Base-by-base conservation (phyloP, 1,140 invertebrate species). In the Bemisia tabaci region DNA sequence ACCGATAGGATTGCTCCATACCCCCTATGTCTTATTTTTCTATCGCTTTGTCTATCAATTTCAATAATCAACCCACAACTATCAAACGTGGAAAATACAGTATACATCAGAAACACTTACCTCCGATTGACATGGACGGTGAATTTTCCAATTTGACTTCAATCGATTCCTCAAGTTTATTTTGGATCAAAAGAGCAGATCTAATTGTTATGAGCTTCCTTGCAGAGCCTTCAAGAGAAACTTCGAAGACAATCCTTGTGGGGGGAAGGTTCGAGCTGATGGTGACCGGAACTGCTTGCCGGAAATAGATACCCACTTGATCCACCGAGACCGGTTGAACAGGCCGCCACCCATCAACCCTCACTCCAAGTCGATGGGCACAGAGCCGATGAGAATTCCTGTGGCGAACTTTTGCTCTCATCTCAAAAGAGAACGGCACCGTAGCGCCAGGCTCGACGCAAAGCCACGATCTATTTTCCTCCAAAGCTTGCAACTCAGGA, bases 121-220 rank as follows among this genome's bases (percentile, higher is more conserved):
- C 75, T 68, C 74, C 74, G 39, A 77, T 71, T 39, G 79, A 75
- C 63, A 73, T 73, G 5, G 60, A 24, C 62, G 77, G 68, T 2
- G 76, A 73, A 74, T 84, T 84, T 64, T 86, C 84, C 69, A 88
- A 78, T 73, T 86, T 87, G 0, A 89, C 76, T 72, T 92, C 88
- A 12, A 94, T 81, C 0, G 82, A 72, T 67, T 89, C 84, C 62
- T 84, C 82, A 67, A 94, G 75, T 71, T 83, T 81, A 79, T 98
- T 98, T 5, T 83, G 77, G 1, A 97, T 77, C 65, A 86, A 83
- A 60, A 98, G 78, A 39, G 94, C 92, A 24, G 95, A 97, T 65
- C 94, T 83, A 2, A 98, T 87, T n/a, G 91, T 93, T n/a, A 98
- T 90, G 65, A 97, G 79, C 78, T 98, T 98, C 68, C 91, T 84